phyloP scores from a whole-genome alignment of 2,113 vertebrate genomes.

The Thamnophis sirtalis region DNA sequence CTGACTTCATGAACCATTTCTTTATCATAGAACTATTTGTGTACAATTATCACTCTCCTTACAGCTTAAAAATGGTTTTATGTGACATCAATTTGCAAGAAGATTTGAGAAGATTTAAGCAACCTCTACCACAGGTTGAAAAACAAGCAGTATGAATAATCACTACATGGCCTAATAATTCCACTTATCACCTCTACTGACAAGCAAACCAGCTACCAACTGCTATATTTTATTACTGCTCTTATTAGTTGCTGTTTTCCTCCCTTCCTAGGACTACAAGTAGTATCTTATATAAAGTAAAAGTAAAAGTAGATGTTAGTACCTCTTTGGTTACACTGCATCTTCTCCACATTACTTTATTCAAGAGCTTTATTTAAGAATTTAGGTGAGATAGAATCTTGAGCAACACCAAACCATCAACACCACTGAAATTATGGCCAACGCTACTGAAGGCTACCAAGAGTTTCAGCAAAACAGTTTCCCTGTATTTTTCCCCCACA shows the following conservation, averaged over 20 bases:
- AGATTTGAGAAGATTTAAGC: not conserved
- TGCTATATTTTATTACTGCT: not conserved
- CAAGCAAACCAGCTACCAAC: not conserved
- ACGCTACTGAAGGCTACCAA: not conserved
- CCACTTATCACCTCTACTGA: not conserved
- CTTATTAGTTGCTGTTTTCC: not conserved
- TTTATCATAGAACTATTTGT: conserved; percentile 3
- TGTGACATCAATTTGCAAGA: not conserved
- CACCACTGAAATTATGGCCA: not conserved
- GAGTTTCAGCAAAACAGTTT: not conserved
- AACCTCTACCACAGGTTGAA: not conserved
- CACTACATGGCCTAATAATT: not conserved
- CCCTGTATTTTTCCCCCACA: not conserved
- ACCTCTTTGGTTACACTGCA: not conserved
- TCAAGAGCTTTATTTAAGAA: not conserved
- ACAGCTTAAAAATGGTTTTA: not conserved
- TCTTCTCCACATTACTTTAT: not conserved
- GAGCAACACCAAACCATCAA: not conserved
- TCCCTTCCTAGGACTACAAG: not conserved
- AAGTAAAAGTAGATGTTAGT: not conserved
- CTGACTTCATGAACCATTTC: conserved; percentile 12
- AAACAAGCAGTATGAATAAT: not conserved
- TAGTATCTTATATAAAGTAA: not conserved
- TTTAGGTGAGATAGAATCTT: not conserved
- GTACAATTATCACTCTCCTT: not conserved